These are phyloP conservation scores for Embiotoca jacksoni DNA, from an alignment of 2,113 vertebrate species.

Conservation along the genomic window DNA sequence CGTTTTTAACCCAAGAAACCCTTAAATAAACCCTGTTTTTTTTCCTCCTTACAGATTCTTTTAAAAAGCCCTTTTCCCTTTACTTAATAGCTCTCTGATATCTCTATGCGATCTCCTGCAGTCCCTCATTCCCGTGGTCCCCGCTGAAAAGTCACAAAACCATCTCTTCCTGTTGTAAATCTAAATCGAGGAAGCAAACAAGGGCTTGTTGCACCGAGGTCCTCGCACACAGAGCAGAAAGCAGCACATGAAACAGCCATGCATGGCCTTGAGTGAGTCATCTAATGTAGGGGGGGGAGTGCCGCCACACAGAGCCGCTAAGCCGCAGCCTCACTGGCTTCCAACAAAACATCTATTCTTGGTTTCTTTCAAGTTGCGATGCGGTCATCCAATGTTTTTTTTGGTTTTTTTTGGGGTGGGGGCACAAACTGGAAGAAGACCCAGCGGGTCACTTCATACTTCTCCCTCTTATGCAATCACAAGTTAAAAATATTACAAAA, in stretches of 20 bases:
- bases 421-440: slow-evolving; percentile 44
- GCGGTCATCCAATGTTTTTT: slow-evolving; percentile 44
- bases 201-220: slow-evolving; percentile 36
- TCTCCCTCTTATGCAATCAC: slow-evolving; percentile 42
- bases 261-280: slow-evolving; percentile 77
- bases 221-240: slow-evolving; percentile 46
- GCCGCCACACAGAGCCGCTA: slow-evolving; percentile 44
- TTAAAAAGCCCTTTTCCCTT: background rate
- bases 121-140: slow-evolving; percentile 50
- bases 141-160: slow-evolving; percentile 57
- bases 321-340: slow-evolving; percentile 59
- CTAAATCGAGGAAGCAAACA: slow-evolving; percentile 69
- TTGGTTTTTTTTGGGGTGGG: background rate
- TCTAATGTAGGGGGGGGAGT: slow-evolving; percentile 61
- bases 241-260: slow-evolving; percentile 62
- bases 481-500: slow-evolving; percentile 33
- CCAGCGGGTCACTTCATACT: slow-evolving; percentile 33
- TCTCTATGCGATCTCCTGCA: slow-evolving; percentile 40
- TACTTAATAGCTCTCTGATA: slow-evolving; percentile 32
- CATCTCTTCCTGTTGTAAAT: slow-evolving; percentile 78
- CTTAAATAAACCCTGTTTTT: background rate
- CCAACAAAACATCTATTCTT: slow-evolving; percentile 74
- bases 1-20: slow-evolving; percentile 3
- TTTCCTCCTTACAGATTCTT: background rate
- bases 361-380: slow-evolving; percentile 53